phyloP scores from a whole-genome alignment of 2,797 vertebrate genomes.

The Sebastes oblongus region DNA sequence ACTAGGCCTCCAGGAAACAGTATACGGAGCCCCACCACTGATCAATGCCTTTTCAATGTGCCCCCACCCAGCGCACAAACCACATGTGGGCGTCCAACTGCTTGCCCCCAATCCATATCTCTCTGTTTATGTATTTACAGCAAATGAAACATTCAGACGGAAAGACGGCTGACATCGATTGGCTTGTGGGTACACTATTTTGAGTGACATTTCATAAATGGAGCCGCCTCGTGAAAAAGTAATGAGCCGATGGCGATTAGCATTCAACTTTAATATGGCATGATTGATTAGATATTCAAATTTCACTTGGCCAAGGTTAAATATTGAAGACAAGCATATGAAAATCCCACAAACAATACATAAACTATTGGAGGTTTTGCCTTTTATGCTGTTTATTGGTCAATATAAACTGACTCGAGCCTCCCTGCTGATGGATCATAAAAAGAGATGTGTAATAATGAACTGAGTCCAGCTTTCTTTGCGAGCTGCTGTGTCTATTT shows the following conservation, averaged over 20 bases:
- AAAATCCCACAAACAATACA: conserved; percentile 49
- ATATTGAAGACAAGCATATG: conserved; percentile 47
- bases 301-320: conserved; percentile 69
- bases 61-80: conserved; percentile 64
- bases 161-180: conserved; percentile 81
- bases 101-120: conserved; percentile 78
- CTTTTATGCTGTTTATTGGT: conserved; percentile 34
- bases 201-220: conserved; percentile 84
- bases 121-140: conserved; percentile 82
- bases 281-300: conserved; percentile 78
- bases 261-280: conserved; percentile 73
- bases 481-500: background rate
- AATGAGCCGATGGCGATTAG: conserved; percentile 79
- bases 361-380: conserved; percentile 27
- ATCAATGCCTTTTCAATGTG: conserved; percentile 81
- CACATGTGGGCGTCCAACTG: conserved; percentile 72
- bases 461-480: conserved; percentile 5
- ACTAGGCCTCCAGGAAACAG: conserved; percentile 68
- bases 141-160: conserved; percentile 82
- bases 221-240: conserved; percentile 76
- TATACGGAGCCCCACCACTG: conserved; percentile 68
- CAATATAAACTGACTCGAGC: conserved; percentile 8
- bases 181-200: conserved; percentile 79
- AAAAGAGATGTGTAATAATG: conserved; percentile 7
- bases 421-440: conserved; percentile 22